A percentile compares a stretch with the other conserved stretches of the same genome.
Evolutionary conservation across 2,113 vertebrate species (phyloP).

Genomic region (Acrocephalus arundinaceus): DNA sequence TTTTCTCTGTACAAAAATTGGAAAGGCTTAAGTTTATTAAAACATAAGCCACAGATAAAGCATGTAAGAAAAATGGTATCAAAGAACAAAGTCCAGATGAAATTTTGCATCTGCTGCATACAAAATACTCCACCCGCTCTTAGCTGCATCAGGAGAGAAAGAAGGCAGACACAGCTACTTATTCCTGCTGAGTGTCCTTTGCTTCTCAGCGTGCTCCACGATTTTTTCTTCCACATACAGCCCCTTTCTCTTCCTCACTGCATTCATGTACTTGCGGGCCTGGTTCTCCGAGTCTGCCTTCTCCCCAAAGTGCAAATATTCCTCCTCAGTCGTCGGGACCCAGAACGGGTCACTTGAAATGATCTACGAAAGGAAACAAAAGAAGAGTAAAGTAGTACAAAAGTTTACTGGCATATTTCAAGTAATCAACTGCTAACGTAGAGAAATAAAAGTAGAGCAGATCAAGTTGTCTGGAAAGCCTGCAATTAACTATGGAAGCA

Average conservation of each 20-base stretch:
- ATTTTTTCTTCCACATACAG: constrained; percentile 95
- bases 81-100: background rate
- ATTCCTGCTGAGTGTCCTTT: constrained; percentile 93
- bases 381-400: rapidly evolving
- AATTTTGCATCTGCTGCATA: background rate
- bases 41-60: constrained; percentile 4
- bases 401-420: background rate
- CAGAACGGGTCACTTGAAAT: constrained; percentile 92
- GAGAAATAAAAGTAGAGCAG: background rate
- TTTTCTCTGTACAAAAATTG: constrained; percentile 40
- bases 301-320: constrained; percentile 96
- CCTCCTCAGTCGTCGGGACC: constrained; percentile 97
- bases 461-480: background rate
- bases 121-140: background rate
- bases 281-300: constrained; percentile 94
- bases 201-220: constrained; percentile 94
- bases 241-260: constrained; percentile 90
- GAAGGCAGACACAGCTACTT: constrained; percentile 74
- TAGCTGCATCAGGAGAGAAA: background rate
- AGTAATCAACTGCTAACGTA: background rate
- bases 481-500: background rate
- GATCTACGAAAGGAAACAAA: constrained; percentile 71
- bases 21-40: constrained; percentile 41
- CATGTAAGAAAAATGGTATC: background rate
- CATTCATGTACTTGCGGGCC: constrained; percentile 94